A percentile compares a stretch with the other conserved stretches of the same genome.
These are phyloP conservation scores for Cotesia congregata DNA, from an alignment of 2,888 invertebrate genomes.

Conservation along the genomic window DNA sequence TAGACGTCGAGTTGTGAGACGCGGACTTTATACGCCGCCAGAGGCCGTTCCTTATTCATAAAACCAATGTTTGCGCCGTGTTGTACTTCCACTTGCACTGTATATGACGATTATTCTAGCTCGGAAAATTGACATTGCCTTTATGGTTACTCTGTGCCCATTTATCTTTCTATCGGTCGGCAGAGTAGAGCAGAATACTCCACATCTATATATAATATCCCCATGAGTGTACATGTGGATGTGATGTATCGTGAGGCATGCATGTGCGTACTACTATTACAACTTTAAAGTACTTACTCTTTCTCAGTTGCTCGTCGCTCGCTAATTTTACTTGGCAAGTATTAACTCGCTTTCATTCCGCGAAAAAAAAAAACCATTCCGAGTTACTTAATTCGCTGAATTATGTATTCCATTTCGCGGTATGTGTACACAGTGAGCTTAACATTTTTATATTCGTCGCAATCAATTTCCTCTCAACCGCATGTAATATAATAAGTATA, in stretches of 20 bases:
- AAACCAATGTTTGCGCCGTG: not conserved
- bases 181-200: not conserved
- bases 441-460: slow-evolving; percentile 28
- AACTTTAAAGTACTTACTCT: not conserved
- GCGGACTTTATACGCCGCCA: not conserved
- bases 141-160: slow-evolving; percentile 41
- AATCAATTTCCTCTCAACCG: slow-evolving; percentile 25
- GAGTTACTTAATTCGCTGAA: slow-evolving; percentile 49
- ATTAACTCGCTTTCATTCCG: slow-evolving; percentile 40
- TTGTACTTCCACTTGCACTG: slow-evolving; percentile 36
- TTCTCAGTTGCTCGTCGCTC: slow-evolving; percentile 24
- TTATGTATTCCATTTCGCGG: slow-evolving; percentile 41
- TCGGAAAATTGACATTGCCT: slow-evolving; percentile 50
- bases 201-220: not conserved
- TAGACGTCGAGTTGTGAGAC: slow-evolving; percentile 22
- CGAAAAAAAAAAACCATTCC: slow-evolving; percentile 21
- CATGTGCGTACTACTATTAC: not conserved
- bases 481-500: slow-evolving; percentile 9
- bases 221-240: not conserved
- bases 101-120: slow-evolving; percentile 52
- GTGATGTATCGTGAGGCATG: not conserved
- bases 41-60: slow-evolving; percentile 14
- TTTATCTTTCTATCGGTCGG: slow-evolving; percentile 3
- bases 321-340: slow-evolving; percentile 46
- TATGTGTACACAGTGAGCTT: slow-evolving; percentile 22